A percentile compares a stretch with the other conserved stretches of the same genome.
These are phyloP conservation scores for Hyles euphorbiae DNA, from an alignment of 1,140 invertebrate genomes.

Conservation along the genomic window DNA sequence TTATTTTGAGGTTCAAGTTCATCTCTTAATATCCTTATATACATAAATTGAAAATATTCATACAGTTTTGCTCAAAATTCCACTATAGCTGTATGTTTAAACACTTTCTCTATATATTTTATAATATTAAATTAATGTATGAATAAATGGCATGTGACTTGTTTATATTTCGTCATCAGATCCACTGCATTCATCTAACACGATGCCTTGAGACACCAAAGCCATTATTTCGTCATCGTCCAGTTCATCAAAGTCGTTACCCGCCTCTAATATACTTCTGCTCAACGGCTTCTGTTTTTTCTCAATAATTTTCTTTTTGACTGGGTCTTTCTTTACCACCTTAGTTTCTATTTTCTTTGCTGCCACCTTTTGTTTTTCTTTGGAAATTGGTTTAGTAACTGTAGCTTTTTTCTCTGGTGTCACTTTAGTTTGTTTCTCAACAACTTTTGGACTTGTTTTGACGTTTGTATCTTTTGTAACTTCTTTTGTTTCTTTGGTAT, in stretches of 20 bases:
- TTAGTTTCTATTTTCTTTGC: too few species aligned
- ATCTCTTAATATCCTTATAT: too few species aligned
- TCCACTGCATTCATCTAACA: conserved; percentile 54
- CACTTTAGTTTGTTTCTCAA: neutral
- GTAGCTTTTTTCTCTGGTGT: neutral
- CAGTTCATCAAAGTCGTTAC: conserved; percentile 44
- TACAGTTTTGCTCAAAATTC: too few species aligned
- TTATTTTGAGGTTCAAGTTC: too few species aligned
- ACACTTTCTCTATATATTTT: too few species aligned
- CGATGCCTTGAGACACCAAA: conserved; percentile 48
- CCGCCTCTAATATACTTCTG: neutral
- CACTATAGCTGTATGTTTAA: too few species aligned
- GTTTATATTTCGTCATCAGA: conserved; percentile 25
- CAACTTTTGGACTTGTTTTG: neutral
- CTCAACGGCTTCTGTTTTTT: neutral
- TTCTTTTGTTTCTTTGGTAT: neutral
- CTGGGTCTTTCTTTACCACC: neutral
- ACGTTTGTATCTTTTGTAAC: neutral
- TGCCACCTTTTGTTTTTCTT: neutral
- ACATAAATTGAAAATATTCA: too few species aligned
- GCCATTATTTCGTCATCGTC: conserved; percentile 52
- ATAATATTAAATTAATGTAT: too few species aligned
- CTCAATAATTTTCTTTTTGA: neutral
- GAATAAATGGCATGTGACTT: too few species aligned
- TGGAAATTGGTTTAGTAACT: neutral